Percentiles rank a stretch among this genome's conserved stretches.
phyloP scores from a whole-genome alignment of 2,888 invertebrate genomes.

The Gortyna flavago region DNA sequence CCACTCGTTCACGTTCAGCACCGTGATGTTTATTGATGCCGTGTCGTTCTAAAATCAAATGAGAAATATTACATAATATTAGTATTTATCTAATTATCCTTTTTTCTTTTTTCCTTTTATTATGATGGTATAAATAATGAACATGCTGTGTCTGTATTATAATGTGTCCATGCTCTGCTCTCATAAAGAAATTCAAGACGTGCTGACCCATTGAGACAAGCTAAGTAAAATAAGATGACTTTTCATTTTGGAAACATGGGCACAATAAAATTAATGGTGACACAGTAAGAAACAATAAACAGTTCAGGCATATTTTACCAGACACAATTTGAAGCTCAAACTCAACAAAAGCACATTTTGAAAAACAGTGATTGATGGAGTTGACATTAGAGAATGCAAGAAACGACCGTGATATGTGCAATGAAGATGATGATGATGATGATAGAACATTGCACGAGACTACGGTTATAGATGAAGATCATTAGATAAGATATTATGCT shows the following conservation, averaged over 20 bases:
- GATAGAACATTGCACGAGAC: neutral
- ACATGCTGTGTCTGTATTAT: neutral
- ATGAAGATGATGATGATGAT: neutral
- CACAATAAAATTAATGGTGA: neutral
- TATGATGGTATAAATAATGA: neutral
- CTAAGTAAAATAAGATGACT: neutral
- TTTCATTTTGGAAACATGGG: no score
- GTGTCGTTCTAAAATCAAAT: constrained; percentile 93
- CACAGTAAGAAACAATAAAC: neutral
- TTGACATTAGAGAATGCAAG: neutral
- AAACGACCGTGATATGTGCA: no score
- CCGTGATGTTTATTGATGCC: constrained; percentile 94
- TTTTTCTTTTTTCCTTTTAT: neutral
- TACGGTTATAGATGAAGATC: neutral
- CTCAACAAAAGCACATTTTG: neutral
- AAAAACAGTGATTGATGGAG: neutral
- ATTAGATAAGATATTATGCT: neutral
- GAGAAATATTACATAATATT: neutral
- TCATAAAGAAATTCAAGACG: neutral
- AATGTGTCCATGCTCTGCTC: neutral
- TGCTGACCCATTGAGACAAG: neutral
- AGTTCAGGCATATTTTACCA: neutral
- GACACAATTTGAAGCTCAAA: neutral
- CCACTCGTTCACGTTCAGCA: constrained; percentile 97
- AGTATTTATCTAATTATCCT: neutral